These are phyloP conservation scores for Butastur rufipennis DNA, from an alignment of 2,113 vertebrate species.

Conservation along the genomic window DNA sequence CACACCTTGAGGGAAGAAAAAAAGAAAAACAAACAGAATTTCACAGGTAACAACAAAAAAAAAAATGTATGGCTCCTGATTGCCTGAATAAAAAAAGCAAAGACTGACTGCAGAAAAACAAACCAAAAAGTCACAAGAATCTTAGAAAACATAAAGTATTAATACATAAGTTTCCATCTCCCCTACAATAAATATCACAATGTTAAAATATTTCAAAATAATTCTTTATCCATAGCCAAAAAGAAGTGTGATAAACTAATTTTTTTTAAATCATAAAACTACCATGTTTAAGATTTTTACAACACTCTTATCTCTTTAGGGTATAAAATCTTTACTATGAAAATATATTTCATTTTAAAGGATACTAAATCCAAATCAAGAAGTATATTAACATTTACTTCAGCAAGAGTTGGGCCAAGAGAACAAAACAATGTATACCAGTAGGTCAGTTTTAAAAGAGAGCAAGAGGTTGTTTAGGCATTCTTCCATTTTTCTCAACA, in stretches of 20 bases:
- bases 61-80: neutral
- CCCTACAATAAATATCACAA: neutral
- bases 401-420: neutral
- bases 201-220: neutral
- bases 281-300: neutral
- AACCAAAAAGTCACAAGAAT: neutral
- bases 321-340: neutral
- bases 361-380: neutral
- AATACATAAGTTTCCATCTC: neutral
- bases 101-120: neutral
- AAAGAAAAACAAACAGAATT: neutral
- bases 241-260: neutral
- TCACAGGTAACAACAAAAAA: neutral
- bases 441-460: neutral
- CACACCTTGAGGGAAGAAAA: rapidly evolving
- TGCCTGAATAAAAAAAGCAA: neutral
- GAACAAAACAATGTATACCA: neutral
- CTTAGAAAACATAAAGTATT: neutral
- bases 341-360: neutral
- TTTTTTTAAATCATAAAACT: neutral
- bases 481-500: neutral
- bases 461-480: neutral
- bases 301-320: neutral
- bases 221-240: neutral
- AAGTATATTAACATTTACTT: neutral